Conservation (phyloP, 2,797 vertebrate species). For the Paguma larvata region DNA sequence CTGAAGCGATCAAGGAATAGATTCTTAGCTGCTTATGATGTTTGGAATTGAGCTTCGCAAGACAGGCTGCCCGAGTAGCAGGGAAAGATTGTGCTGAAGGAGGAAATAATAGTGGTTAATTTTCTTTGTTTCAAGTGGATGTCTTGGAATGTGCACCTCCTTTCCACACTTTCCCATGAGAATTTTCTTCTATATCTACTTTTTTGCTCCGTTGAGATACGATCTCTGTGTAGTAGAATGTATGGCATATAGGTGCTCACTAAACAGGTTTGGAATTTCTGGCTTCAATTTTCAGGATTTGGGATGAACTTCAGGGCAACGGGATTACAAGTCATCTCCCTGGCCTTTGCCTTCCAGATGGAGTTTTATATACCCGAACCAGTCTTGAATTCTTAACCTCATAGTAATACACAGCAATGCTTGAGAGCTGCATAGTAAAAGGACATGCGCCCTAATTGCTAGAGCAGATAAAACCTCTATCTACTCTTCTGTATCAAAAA, state of each 20-base stretch:
- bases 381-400: neutral
- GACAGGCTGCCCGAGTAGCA: neutral
- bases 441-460: neutral
- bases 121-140: neutral
- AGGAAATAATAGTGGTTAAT: neutral
- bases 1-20: neutral
- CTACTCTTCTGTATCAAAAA: neutral
- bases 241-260: neutral
- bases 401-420: neutral
- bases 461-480: slow-evolving; percentile 11
- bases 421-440: neutral
- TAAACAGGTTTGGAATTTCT: slow-evolving; percentile 18
- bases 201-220: neutral
- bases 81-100: neutral
- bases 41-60: slow-evolving; percentile 14
- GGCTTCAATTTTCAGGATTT: neutral
- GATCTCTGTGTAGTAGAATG: neutral
- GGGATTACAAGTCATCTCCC: neutral
- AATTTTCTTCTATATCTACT: neutral
- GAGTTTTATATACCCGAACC: neutral
- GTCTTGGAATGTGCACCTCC: neutral
- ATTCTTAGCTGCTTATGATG: neutral
- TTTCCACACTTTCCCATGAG: neutral
- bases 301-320: neutral
- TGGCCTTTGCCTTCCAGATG: neutral